Evolutionary conservation across 1,140 invertebrate genomes (phyloP).

Genomic region (Leptopilina clavipes): DNA sequence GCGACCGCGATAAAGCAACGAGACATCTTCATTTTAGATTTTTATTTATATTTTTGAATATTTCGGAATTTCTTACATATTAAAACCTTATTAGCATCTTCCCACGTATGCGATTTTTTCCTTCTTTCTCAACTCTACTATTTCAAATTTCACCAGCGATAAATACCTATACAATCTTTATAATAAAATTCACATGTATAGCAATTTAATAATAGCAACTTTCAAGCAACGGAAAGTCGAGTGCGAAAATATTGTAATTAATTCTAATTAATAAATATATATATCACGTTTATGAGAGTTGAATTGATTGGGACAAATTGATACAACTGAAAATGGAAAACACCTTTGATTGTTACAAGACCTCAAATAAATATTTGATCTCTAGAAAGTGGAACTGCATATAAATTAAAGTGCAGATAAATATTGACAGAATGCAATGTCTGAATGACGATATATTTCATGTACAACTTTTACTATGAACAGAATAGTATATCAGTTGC

Average conservation of each 20-base stretch:
- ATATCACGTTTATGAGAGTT: too few species aligned
- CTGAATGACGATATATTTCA: neutral
- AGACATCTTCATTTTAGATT: slow-evolving; percentile 9
- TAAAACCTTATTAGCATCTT: neutral
- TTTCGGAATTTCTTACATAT: slow-evolving; percentile 9
- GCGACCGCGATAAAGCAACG: neutral
- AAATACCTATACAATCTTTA: too few species aligned
- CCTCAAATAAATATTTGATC: neutral
- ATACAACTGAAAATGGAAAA: too few species aligned
- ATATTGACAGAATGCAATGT: neutral
- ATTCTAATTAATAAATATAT: too few species aligned
- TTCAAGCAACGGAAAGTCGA: too few species aligned
- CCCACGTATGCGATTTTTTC: neutral
- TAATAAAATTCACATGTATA: too few species aligned
- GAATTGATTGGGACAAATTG: too few species aligned
- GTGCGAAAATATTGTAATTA: too few species aligned
- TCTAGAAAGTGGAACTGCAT: neutral
- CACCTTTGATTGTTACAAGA: neutral
- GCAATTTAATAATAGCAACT: too few species aligned
- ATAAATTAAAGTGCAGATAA: neutral
- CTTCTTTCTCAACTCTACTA: neutral
- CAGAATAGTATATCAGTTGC: too few species aligned
- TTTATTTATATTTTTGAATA: slow-evolving; percentile 4
- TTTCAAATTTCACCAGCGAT: neutral
- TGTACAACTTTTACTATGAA: too few species aligned